A percentile compares a stretch with the other conserved stretches of the same genome.
Conservation (phyloP, 2,888 invertebrate genomes). For the Melitaea athalia region DNA sequence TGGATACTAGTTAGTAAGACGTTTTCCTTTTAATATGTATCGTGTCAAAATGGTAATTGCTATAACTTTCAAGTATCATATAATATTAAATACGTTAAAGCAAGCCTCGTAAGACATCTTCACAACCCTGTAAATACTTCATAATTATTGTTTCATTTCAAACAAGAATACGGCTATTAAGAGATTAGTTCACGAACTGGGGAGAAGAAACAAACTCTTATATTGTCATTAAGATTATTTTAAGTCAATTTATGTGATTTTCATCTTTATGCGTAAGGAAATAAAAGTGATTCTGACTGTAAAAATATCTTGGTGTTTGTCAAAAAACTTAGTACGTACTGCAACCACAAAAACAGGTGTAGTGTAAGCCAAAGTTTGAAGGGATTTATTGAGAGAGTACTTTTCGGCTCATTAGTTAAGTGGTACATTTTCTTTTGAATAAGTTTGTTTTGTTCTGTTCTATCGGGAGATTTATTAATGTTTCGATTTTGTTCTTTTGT, state of each 20-base stretch:
- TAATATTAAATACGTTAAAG: slow-evolving; percentile 5
- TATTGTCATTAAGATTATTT: slow-evolving; percentile 35
- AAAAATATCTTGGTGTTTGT: slow-evolving; percentile 17
- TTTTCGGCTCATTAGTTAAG: slow-evolving; percentile 44
- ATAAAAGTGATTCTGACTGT: slow-evolving; percentile 4
- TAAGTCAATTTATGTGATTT: not conserved
- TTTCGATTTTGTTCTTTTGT: slow-evolving; percentile 14
- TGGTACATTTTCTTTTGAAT: slow-evolving; percentile 36
- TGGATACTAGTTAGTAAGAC: too few species aligned
- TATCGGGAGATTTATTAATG: slow-evolving; percentile 12
- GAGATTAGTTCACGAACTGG: slow-evolving; percentile 63
- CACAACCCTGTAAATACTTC: slow-evolving; percentile 33
- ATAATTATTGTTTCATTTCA: slow-evolving; percentile 54
- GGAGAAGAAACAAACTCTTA: slow-evolving; percentile 56
- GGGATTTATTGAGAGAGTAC: slow-evolving; percentile 44
- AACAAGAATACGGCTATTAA: slow-evolving; percentile 59
- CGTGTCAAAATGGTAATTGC: not conserved
- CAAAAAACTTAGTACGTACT: slow-evolving; percentile 39
- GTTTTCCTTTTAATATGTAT: too few species aligned
- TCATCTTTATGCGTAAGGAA: not conserved
- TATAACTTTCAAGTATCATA: not conserved
- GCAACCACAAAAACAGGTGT: slow-evolving; percentile 38
- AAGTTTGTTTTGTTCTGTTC: slow-evolving; percentile 26
- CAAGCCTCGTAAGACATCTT: slow-evolving; percentile 22
- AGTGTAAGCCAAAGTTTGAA: slow-evolving; percentile 44